Base-by-base conservation (phyloP, 2,797 vertebrate genomes). In the Cyclura pinguis region DNA sequence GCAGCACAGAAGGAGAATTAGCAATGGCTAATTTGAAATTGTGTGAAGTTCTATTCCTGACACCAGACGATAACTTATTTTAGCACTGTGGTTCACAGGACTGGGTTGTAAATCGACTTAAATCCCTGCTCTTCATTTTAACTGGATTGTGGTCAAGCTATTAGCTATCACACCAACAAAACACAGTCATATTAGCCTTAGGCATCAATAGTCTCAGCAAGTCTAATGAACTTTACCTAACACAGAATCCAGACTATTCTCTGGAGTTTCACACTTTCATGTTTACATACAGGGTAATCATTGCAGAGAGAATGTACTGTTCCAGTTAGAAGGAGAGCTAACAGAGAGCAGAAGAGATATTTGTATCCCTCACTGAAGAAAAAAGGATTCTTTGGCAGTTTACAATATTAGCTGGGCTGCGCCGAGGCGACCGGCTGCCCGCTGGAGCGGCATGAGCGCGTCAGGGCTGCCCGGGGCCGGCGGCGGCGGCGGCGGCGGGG, bases 371-470 rank as follows among this genome's bases (percentile, higher is more conserved):
- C 38, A 16, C 59, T 88, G 62, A 47, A 88, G 64, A 84, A 87
- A 87, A 80, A 91, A 80, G 86, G 59, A 87, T 91, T 91, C 73
- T 72, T 84, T 88, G 86, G 80, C 86, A 80, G 35, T 88, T 84
- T 59, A 12, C 62, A 91, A 91, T 88, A 91, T 5, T 42, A 3
- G 42, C 42, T 42, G 2, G 42, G 42, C 42, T 3, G 42, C 42
- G 4, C 2, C 4, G 50, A 57, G 35, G 76, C 22, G 64, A 10
- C 16, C 35, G 64, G 87, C 50, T 38, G 86, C 42, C 47, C 29
- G 82, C 20, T 97, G n/a, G 97, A 97, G 97, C 1, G 92, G 94
- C 62, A 93, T 95, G 95, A 96, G 94, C 87, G 93, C 85, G 64
- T 18, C 90, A 0, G 92, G 77, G 35, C 87, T 80, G 89, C 87